Percentiles rank a stretch among this genome's conserved stretches.
These are phyloP conservation scores for Aeoliscus strigatus DNA, from an alignment of 2,797 vertebrate genomes.

Conservation along the genomic window DNA sequence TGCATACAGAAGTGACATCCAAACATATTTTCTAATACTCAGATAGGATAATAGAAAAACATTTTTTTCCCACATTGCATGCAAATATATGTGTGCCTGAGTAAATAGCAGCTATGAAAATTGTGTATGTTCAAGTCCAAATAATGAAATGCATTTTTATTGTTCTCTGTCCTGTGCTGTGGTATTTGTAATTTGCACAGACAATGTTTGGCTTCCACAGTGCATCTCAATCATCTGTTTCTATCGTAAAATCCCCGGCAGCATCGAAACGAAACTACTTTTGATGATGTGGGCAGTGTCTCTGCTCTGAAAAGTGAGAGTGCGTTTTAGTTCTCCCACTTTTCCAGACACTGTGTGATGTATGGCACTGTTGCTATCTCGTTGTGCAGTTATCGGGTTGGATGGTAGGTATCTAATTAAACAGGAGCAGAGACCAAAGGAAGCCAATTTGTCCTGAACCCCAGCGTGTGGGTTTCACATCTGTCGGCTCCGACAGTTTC, in stretches of 20 bases:
- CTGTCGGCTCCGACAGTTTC: conserved; percentile 23
- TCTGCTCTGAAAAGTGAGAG: conserved; percentile 33
- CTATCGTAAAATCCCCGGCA: conserved; percentile 8
- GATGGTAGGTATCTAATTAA: conserved; percentile 51
- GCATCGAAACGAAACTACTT: conserved; percentile 25
- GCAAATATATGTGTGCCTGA: too few relatives aligned
- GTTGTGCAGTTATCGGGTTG: conserved; percentile 20
- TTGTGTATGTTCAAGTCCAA: too few relatives aligned
- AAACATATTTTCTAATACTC: too few relatives aligned
- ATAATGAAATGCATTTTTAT: accelerated
- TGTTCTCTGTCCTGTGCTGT: too few relatives aligned
- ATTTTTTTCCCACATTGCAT: too few relatives aligned
- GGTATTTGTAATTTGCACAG: too few relatives aligned
- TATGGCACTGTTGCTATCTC: conserved; percentile 47
- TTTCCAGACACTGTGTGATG: conserved; percentile 48
- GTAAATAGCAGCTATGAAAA: too few relatives aligned
- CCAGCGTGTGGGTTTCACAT: conserved; percentile 37
- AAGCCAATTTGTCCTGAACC: conserved; percentile 51
- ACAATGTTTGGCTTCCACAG: not conserved
- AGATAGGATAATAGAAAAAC: too few relatives aligned
- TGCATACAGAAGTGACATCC: too few relatives aligned
- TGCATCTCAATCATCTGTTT: conserved; percentile 16
- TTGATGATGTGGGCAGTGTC: conserved; percentile 25
- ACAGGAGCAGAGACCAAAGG: conserved; percentile 43
- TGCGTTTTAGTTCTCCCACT: conserved; percentile 34